Evolutionary conservation across 2,797 vertebrate genomes (phyloP).

Genomic region (Dromococcyx pavoninus): DNA sequence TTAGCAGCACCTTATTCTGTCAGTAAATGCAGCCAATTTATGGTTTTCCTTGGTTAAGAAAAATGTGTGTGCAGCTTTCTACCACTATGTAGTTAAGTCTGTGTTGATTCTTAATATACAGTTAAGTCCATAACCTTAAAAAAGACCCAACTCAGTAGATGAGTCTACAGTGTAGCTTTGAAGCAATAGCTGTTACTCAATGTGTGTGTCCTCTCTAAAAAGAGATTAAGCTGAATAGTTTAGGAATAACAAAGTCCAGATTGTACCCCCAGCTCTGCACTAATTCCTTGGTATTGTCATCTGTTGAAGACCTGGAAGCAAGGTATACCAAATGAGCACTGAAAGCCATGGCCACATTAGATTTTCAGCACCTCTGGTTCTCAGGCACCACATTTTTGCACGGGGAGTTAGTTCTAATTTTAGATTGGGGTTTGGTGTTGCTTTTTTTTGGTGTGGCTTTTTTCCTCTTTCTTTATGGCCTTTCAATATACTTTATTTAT

Average conservation of each 20-base stretch:
- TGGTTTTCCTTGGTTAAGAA: conserved; percentile 21
- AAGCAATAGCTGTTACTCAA: not conserved
- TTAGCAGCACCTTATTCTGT: conserved; percentile 43
- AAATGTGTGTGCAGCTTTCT: not conserved
- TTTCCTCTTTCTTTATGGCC: not conserved
- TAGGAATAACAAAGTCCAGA: not conserved
- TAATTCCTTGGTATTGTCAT: not conserved
- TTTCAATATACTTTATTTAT: not conserved
- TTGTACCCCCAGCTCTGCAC: not conserved
- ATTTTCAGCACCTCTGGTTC: not conserved
- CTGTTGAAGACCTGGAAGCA: not conserved
- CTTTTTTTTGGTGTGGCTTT: not conserved
- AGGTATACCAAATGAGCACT: not conserved
- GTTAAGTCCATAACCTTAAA: not conserved
- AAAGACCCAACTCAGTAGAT: not conserved
- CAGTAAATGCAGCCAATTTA: conserved; percentile 13
- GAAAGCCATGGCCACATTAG: not conserved
- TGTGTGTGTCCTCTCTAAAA: not conserved
- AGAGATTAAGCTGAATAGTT: not conserved
- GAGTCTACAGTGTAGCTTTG: not conserved
- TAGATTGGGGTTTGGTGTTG: not conserved
- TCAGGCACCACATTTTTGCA: not conserved
- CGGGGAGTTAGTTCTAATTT: not conserved
- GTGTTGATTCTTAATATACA: too few species aligned
- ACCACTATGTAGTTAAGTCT: not conserved